These are phyloP conservation scores for Gnathonemus longibarbis DNA, from an alignment of 2,113 vertebrate genomes.

Conservation along the genomic window DNA sequence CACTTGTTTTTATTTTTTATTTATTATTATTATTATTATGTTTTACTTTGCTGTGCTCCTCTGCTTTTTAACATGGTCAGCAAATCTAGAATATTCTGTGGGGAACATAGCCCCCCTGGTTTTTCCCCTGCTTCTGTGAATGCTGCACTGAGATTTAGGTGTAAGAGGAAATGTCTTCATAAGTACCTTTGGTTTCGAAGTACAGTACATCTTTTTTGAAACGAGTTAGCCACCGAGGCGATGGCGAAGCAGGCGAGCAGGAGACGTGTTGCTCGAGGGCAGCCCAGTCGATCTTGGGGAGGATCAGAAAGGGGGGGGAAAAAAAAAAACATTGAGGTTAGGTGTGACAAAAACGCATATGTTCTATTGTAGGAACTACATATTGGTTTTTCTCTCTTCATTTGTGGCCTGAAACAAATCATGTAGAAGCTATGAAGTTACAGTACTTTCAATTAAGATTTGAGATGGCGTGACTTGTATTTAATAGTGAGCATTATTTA, in stretches of 20 bases:
- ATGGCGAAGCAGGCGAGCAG: not conserved
- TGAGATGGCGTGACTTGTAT: constrained; percentile 60
- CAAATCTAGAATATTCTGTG: not conserved
- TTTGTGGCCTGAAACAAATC: constrained; percentile 17
- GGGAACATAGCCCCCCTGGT: not conserved
- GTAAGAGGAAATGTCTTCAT: not conserved
- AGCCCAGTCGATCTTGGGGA: not conserved
- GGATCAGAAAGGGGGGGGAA: not conserved
- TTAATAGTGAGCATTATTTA: constrained; percentile 57
- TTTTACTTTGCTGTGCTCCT: constrained; percentile 4
- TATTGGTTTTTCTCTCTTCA: constrained; percentile 13
- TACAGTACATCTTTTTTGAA: not conserved
- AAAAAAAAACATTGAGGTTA: not conserved
- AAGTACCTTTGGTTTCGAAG: not conserved
- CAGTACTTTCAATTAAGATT: constrained; percentile 27
- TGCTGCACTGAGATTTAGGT: not conserved
- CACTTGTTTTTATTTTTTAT: not conserved
- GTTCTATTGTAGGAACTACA: constrained; percentile 4
- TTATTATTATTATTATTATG: not conserved
- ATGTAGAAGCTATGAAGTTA: constrained; percentile 16
- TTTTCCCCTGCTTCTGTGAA: not conserved
- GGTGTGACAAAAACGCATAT: constrained; percentile 10
- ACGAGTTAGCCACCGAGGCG: not conserved
- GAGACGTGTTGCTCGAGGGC: not conserved
- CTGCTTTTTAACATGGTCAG: not conserved